These are phyloP conservation scores for Rhizoglyphus robini DNA, from an alignment of 1,140 invertebrate species.

Conservation along the genomic window DNA sequence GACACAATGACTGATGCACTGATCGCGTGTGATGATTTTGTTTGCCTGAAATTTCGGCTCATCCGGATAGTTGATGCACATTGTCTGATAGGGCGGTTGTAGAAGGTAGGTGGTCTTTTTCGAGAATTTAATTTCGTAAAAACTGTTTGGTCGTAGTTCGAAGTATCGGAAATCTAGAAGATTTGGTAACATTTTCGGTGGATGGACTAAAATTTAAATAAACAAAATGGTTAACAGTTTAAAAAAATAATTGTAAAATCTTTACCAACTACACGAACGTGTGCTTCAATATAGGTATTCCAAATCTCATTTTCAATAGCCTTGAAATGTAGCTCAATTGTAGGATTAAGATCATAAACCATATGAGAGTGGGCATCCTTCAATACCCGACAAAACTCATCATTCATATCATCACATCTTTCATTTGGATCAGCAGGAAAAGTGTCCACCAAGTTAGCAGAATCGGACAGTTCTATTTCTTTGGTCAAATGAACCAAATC, in stretches of 20 bases:
- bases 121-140: neutral
- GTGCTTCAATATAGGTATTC: neutral
- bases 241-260: too few species aligned
- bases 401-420: neutral
- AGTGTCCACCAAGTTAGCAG: neutral
- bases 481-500: neutral
- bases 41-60: neutral
- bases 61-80: neutral
- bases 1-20: neutral
- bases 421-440: too few species aligned
- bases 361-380: neutral
- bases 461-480: too few species aligned
- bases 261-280: neutral
- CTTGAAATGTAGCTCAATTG: neutral
- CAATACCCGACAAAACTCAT: neutral
- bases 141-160: neutral
- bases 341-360: constrained; percentile 1
- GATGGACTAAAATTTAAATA: neutral
- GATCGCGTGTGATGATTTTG: neutral
- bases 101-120: neutral
- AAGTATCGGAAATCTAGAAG: neutral
- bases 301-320: neutral
- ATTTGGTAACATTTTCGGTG: neutral
- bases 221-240: too few species aligned
- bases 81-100: neutral